These are phyloP conservation scores for Poecilobothrus nobilitatus DNA, from an alignment of 2,888 invertebrate genomes.

Conservation along the genomic window DNA sequence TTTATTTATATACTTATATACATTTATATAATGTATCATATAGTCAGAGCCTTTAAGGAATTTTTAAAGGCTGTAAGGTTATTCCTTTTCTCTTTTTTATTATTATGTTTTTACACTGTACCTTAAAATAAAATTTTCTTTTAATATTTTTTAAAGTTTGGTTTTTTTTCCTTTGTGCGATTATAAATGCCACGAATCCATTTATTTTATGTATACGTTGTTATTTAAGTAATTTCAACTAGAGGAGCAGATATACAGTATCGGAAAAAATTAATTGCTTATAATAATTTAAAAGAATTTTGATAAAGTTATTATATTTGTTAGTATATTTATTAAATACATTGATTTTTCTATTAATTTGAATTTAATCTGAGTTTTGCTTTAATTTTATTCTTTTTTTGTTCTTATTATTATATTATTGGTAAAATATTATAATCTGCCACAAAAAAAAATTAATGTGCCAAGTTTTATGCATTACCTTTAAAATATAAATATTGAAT, in stretches of 20 bases:
- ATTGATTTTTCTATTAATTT: too few relatives aligned
- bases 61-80: slow-evolving; percentile 3
- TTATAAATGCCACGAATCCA: slow-evolving; percentile 1
- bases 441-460: too few relatives aligned
- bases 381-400: too few relatives aligned
- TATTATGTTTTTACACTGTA: background rate
- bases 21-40: background rate
- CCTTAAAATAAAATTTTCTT: background rate
- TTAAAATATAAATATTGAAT: too few relatives aligned
- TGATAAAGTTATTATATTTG: too few relatives aligned
- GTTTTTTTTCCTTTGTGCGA: background rate
- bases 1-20: background rate
- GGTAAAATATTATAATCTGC: too few relatives aligned
- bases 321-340: too few relatives aligned
- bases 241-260: background rate
- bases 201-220: slow-evolving; percentile 1
- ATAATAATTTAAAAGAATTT: too few relatives aligned
- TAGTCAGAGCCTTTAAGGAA: background rate
- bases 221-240: background rate
- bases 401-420: too few relatives aligned
- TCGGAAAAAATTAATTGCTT: too few relatives aligned
- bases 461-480: too few relatives aligned
- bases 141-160: background rate
- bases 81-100: background rate
- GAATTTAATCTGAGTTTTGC: too few relatives aligned